Evolutionary conservation across 2,113 vertebrate genomes (phyloP).

Genomic region (Bolborhynchus lineola): DNA sequence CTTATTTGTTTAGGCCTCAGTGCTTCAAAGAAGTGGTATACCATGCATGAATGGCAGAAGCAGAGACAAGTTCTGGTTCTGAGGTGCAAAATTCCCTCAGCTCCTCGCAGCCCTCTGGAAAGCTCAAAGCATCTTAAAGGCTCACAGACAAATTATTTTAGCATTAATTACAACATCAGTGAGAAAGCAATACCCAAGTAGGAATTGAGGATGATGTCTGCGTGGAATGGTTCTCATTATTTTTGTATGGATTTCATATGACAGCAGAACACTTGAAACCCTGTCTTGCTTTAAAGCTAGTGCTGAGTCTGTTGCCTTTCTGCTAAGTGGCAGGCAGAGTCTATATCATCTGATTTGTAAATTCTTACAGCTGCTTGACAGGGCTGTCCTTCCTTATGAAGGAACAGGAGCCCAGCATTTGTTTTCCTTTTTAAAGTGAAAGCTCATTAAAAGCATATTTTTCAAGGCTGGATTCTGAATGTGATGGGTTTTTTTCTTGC

Average conservation of each 20-base stretch:
- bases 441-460: neutral
- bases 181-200: slow-evolving; percentile 44
- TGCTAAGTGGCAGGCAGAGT: neutral
- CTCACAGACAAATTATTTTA: slow-evolving; percentile 37
- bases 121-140: slow-evolving; percentile 32
- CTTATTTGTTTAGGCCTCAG: neutral
- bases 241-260: slow-evolving; percentile 3
- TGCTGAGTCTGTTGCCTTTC: neutral
- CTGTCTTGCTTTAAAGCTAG: neutral
- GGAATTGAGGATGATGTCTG: slow-evolving; percentile 27
- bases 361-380: neutral
- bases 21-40: neutral
- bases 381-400: neutral
- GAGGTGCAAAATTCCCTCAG: slow-evolving; percentile 4
- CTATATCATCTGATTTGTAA: neutral
- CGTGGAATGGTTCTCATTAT: slow-evolving; percentile 28
- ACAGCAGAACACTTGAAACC: slow-evolving; percentile 24
- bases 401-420: neutral
- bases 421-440: slow-evolving; percentile 2
- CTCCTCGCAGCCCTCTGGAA: slow-evolving; percentile 19
- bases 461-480: neutral
- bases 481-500: neutral
- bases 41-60: neutral
- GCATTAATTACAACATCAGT: slow-evolving; percentile 60
- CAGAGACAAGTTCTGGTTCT: neutral